Base-by-base conservation (phyloP, 1,140 invertebrate species). In the Diplogasteroides magnus region DNA sequence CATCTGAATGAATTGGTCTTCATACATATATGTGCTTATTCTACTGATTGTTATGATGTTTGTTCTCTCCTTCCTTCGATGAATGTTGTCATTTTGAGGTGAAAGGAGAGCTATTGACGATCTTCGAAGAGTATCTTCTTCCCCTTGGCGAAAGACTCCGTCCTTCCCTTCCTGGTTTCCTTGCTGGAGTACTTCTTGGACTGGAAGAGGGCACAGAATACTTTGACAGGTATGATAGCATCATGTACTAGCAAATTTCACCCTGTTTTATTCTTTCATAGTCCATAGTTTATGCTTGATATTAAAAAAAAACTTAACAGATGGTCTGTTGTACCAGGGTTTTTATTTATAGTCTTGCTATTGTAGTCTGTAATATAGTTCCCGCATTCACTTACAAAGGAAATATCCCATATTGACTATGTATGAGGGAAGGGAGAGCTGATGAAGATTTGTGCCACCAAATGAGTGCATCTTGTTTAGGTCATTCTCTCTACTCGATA, bases 101-200 rank as follows among this genome's bases (percentile, higher is more conserved):
- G 11, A 88, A 91, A 77, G 91, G 91, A 14, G 86, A 88, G 2
- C 84, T 96, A 57, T 83, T 96, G 64, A 88, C 87, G n/a, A 88
- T 96, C 65, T 96, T 94, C 83, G 93, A 96, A 85, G 91, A 88
- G 23, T 92, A 94, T 84, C 93, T 96, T 86, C 88, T 95, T 28
- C 91, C 91, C 14, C 85, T 96, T 56, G 89, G 90, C 32, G 88
- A 89, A 74, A 87, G 89, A 74, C 85, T 96, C 25, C 86, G 90
- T 64, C 92, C 93, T 15, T 91, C 90, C 2, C 84, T 96, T 11
- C 90, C 90, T 83, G 93, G 93, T 19, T 91, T 96, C 82, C 82
- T 94, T 0, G 90, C 89, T 73, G 91, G 90, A 1, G 88, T 92
- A 67, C 83, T 96, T 61, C 89, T 91, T 56, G 93, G 92, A 27